phyloP scores from a whole-genome alignment of 2,113 vertebrate species.

The Lamprologus sp. region DNA sequence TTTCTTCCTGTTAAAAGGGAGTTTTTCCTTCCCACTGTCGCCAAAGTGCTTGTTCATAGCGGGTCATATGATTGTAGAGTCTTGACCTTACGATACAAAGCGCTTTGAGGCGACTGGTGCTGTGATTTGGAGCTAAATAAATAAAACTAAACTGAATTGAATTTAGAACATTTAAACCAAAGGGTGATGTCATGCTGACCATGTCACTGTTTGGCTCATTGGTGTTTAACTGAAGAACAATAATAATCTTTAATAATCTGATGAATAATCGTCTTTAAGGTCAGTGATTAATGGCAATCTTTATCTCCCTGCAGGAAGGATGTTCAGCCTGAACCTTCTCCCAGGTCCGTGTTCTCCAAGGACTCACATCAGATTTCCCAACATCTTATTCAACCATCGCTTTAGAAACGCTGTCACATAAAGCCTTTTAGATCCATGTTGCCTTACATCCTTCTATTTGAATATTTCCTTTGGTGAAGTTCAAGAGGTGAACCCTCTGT shows the following conservation, averaged over 20 bases:
- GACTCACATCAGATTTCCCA: neutral
- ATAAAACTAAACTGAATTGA: neutral
- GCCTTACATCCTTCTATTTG: neutral
- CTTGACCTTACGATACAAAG: neutral
- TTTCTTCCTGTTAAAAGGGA: neutral
- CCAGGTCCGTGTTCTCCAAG: slow-evolving; percentile 77
- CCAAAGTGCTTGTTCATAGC: rapidly evolving
- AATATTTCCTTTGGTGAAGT: neutral
- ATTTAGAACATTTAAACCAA: neutral
- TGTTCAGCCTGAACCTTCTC: slow-evolving; percentile 84
- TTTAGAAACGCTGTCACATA: neutral
- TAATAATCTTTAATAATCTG: neutral
- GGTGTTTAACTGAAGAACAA: neutral
- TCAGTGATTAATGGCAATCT: neutral
- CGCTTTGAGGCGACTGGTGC: neutral
- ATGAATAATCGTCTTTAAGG: neutral
- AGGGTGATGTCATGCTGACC: neutral
- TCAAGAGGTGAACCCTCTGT: neutral
- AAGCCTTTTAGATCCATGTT: neutral
- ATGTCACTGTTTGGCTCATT: neutral
- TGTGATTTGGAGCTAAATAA: neutral
- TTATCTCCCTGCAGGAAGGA: slow-evolving; percentile 79
- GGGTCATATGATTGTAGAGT: neutral
- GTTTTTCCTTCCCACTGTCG: neutral
- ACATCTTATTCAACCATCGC: neutral